Conservation (phyloP, 2,797 vertebrate species). For the Merluccius polli region DNA sequence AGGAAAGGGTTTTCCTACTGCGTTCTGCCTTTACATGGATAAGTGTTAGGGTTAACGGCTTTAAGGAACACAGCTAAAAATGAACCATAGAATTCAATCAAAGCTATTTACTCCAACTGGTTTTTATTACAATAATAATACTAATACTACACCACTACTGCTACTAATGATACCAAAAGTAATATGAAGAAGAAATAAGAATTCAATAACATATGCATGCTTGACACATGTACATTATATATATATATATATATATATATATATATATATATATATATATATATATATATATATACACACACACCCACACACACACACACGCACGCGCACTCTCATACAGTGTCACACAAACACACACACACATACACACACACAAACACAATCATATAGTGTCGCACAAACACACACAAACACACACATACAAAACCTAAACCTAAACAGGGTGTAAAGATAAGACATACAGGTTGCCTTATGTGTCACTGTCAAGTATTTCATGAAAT, state of each 20-base stretch:
- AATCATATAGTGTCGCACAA: not conserved
- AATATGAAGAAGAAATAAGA: not conserved
- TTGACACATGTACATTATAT: not conserved
- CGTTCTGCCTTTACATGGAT: conserved; percentile 1
- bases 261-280: too few species aligned
- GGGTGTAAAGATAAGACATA: too few species aligned
- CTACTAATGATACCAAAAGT: not conserved
- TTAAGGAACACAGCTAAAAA: not conserved
- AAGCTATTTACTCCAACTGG: not conserved
- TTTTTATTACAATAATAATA: not conserved
- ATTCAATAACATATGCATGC: not conserved
- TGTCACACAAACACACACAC: not conserved
- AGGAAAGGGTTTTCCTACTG: not conserved
- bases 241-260: not conserved
- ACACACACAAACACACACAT: conserved; percentile 1
- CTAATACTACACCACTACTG: not conserved
- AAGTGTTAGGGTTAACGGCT: not conserved
- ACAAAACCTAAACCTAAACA: too few species aligned
- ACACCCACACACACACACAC: not conserved
- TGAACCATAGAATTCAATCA: not conserved
- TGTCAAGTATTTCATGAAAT: not conserved
- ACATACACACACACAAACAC: too few species aligned
- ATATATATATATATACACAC: too few species aligned
- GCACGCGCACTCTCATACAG: not conserved
- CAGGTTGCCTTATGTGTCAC: not conserved